Base-by-base conservation (phyloP, 2,797 vertebrate species). In the Glossophaga mutica region DNA sequence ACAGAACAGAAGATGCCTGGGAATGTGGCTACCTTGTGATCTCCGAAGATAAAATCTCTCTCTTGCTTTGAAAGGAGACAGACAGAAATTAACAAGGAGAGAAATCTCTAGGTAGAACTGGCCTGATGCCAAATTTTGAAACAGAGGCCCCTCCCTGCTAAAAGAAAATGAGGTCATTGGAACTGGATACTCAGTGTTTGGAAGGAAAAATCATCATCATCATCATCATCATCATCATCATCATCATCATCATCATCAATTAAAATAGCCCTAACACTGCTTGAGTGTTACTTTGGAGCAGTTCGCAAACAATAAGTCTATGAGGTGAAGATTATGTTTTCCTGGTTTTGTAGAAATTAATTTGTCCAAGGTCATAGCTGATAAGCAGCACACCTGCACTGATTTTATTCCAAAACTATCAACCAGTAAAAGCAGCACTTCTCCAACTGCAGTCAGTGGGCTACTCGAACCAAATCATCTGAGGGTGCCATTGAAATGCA, bases 1-100 rank as follows among this genome's bases (percentile, higher is more conserved):
- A 88, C n/a, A 77, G 67, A 88, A 62, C 52, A 71, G 21, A 90
- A 88, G 82, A 46, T 62, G 62, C 65, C 81, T 96, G 57, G 32
- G 21, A 90, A 83, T 29, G 22, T 2, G 48, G 37, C 50, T 84
- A 32, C 46, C 50, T 82, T 18, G 21, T 59, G 19, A 62, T 74
- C 15, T 90, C 44, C 50, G 71, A 90, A 81, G 77, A 10, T 29
- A 86, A 85, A 78, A 44, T n/a, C 24, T 59, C 48, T 59, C 48
- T 65, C 81, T 59, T 55, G 22, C 44, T 81, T 12, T 87, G 37
- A 62, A 78, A 90, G 65, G 46, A 81, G 46, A 59, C 42, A 89
- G 44, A 73, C 14, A 78, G 68, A 93, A 86, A 74, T 50, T 50
- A 94, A 52, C 52, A 44, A 85, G n/a, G 15, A 46, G n/a, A 55